Conservation (phyloP, 1,140 invertebrate species). For the Leptopilina clavipes region DNA sequence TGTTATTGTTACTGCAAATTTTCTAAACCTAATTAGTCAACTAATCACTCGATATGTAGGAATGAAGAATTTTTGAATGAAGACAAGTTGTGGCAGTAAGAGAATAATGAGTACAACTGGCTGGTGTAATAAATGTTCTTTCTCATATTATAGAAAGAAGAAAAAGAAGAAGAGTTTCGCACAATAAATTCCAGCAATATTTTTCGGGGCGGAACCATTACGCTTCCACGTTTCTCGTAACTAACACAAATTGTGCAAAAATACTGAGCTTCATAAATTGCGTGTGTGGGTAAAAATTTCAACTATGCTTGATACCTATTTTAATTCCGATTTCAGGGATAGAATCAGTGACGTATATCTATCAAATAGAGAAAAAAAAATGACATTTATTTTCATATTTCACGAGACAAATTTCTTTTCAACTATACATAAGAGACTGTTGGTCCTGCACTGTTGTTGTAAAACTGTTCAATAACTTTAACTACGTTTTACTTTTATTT, state of each 20-base stretch:
- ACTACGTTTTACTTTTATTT: not conserved
- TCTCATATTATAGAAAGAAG: constrained; percentile 25
- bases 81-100: not conserved
- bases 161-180: constrained; percentile 33
- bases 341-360: not conserved
- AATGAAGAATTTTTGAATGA: not conserved
- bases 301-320: constrained; percentile 6
- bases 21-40: too few relatives aligned
- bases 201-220: constrained; percentile 46
- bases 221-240: constrained; percentile 45
- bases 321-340: constrained; percentile 15
- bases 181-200: constrained; percentile 51
- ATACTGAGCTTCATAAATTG: constrained; percentile 40
- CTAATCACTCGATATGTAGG: not conserved
- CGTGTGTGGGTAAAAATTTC: constrained; percentile 1
- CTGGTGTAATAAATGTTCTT: constrained; percentile 8
- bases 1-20: too few relatives aligned
- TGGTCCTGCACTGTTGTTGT: not conserved
- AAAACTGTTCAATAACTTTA: constrained; percentile 2
- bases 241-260: constrained; percentile 46
- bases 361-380: not conserved
- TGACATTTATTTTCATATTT: not conserved
- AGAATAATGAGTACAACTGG: not conserved
- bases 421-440: not conserved
- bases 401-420: constrained; percentile 2